Percentiles rank a stretch among this genome's conserved stretches.
Evolutionary conservation across 2,888 invertebrate genomes (phyloP).

Genomic region (Hofmannophila pseudospretella): DNA sequence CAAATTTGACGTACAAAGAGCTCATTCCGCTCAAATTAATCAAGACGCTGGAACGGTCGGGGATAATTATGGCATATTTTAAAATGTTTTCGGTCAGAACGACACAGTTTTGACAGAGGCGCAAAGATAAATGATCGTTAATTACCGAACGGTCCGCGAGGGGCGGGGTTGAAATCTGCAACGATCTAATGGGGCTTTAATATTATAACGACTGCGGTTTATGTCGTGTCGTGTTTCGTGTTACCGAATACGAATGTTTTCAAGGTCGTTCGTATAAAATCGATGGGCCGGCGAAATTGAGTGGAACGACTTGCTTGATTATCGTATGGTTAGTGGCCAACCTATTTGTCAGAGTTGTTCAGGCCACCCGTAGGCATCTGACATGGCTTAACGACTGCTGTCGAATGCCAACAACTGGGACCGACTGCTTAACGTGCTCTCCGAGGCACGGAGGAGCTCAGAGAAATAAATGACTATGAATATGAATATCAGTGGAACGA

Average conservation of each 20-base stretch:
- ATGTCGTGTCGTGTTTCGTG: background rate
- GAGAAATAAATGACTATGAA: too few species aligned
- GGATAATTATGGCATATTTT: slow-evolving; percentile 62
- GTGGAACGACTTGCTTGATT: too few species aligned
- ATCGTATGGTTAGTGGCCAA: too few species aligned
- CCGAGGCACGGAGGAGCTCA: too few species aligned
- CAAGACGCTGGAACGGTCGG: slow-evolving; percentile 26
- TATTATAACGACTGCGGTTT: slow-evolving; percentile 4
- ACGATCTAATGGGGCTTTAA: slow-evolving; percentile 25
- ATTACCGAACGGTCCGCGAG: slow-evolving; percentile 48
- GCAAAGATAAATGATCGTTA: slow-evolving; percentile 68
- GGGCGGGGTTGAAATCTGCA: slow-evolving; percentile 35
- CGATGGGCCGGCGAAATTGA: background rate
- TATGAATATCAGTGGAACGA: too few species aligned
- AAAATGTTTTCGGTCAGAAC: slow-evolving; percentile 59
- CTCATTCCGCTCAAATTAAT: slow-evolving; percentile 50
- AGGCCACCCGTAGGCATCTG: too few species aligned
- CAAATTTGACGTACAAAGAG: slow-evolving; percentile 51
- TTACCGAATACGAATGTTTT: background rate
- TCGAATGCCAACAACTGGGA: too few species aligned
- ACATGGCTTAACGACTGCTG: too few species aligned
- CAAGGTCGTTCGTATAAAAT: slow-evolving; percentile 1
- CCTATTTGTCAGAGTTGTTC: too few species aligned
- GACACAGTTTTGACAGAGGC: slow-evolving; percentile 73
- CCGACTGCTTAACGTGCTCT: too few species aligned